These are phyloP conservation scores for Cryptus armator DNA, from an alignment of 2,888 invertebrate species.

Conservation along the genomic window DNA sequence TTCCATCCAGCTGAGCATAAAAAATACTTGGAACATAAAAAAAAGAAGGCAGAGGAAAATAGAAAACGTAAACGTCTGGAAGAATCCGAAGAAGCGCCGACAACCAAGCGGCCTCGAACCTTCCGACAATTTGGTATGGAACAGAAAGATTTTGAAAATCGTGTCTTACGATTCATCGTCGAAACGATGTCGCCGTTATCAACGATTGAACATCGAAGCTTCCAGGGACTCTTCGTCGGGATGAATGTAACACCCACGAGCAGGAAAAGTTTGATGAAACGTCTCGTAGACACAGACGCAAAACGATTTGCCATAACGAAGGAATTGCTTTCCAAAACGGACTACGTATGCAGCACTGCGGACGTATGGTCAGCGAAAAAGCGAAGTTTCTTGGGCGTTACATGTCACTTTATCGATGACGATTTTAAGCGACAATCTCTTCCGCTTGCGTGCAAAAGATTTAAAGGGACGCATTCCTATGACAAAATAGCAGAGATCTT, in stretches of 20 bases:
- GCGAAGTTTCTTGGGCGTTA: background rate
- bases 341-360: conserved; percentile 3
- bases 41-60: background rate
- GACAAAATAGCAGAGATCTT: conserved; percentile 35
- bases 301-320: background rate
- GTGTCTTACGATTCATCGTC: background rate
- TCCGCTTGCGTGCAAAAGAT: background rate
- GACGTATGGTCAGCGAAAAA: conserved; percentile 5
- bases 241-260: background rate
- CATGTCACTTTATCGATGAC: background rate
- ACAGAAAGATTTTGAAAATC: background rate
- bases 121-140: background rate
- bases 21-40: background rate
- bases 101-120: background rate
- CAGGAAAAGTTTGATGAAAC: background rate
- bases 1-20: background rate
- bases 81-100: background rate
- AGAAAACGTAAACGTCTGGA: background rate
- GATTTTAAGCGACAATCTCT: background rate
- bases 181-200: conserved; percentile 16
- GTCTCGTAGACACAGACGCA: background rate
- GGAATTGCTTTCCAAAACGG: background rate
- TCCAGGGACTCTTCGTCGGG: background rate
- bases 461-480: background rate
- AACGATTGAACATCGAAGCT: conserved; percentile 3